Evolutionary conservation across 2,888 invertebrate species (phyloP), one percentile per base, ranked within the genome.

Genomic region (Patella pellucida): DNA sequence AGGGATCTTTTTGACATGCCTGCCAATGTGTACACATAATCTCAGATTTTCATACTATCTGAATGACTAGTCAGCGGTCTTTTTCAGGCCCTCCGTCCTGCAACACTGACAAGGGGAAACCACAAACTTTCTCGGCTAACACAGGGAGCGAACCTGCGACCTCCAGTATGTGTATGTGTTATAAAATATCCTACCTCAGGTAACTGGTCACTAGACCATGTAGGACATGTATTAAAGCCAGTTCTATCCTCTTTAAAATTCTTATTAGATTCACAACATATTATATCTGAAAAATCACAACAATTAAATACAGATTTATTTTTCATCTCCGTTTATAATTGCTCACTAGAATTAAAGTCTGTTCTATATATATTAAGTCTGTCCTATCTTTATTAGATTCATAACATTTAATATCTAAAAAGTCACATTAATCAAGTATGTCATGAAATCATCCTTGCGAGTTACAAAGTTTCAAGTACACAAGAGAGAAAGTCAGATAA

Each of bases 321-420:
- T 41, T 41, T 41, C 41, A 41, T 41, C 31, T 5, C 31, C 4
- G 31, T 41, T 41, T 41, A 41, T 41, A 87, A 77, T 31, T 84
- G 81, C 51, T 80, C 80, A 68, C 81, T 76, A 14, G 79, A 78
- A 87, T 88, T 11, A 84, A 75, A 7, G 87, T 87, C n/a, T n/a
- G n/a, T n/a, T n/a, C n/a, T n/a, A 56, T 84, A 86, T n/a, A 83
- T 83, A 71, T 78, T 80, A 78, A 85, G 85, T 41, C 41, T 41
- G 41, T 41, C 7, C 7, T 41, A 52, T 78, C 77, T 50, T 79
- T 82, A 81, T 87, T 87, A 23, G 84, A 78, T 52, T 85, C 81
- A 79, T 87, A 87, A 68, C 77, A 81, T 54, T 82, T 84, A 54
- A 85, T 84, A 69, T 86, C 87, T 87, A 78, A 41, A 84, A 41